These are phyloP conservation scores for Lepidocolaptes lacrymiger DNA, from an alignment of 2,797 vertebrate genomes.

Conservation along the genomic window DNA sequence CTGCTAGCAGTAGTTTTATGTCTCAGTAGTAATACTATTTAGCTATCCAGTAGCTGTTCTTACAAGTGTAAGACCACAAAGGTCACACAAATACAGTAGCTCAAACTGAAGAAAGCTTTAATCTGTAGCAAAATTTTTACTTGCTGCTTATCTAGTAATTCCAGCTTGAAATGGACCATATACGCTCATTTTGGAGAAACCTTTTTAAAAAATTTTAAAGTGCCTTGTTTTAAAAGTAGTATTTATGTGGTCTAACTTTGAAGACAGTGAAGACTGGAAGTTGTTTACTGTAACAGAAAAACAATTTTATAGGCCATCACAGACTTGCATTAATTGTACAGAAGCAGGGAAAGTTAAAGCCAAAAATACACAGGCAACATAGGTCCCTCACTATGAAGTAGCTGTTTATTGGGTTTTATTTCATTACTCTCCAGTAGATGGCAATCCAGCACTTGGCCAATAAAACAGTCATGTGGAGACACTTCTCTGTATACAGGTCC, in stretches of 20 bases:
- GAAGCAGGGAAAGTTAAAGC: neutral
- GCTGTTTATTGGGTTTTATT: neutral
- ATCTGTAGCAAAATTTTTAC: neutral
- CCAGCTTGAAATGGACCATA: neutral
- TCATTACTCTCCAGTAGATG: conserved; percentile 63
- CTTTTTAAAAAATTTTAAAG: neutral
- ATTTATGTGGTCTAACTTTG: neutral
- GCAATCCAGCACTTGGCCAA: conserved; percentile 50
- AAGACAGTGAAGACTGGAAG: neutral
- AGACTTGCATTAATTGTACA: neutral
- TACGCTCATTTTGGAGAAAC: neutral
- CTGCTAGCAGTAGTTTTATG: neutral
- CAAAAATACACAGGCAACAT: neutral
- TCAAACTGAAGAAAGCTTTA: neutral
- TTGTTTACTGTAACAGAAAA: neutral
- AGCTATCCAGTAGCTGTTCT: neutral
- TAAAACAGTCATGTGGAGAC: neutral
- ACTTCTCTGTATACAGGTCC: neutral
- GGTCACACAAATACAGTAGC: neutral
- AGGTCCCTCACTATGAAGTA: neutral
- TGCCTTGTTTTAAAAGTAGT: neutral
- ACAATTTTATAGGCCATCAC: neutral
- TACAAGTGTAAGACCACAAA: neutral
- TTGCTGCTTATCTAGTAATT: neutral
- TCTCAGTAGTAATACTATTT: neutral